Percentiles rank a stretch among this genome's conserved stretches.
These are phyloP conservation scores for Onthophagus taurus DNA, from an alignment of 1,140 invertebrate genomes.

Conservation along the genomic window DNA sequence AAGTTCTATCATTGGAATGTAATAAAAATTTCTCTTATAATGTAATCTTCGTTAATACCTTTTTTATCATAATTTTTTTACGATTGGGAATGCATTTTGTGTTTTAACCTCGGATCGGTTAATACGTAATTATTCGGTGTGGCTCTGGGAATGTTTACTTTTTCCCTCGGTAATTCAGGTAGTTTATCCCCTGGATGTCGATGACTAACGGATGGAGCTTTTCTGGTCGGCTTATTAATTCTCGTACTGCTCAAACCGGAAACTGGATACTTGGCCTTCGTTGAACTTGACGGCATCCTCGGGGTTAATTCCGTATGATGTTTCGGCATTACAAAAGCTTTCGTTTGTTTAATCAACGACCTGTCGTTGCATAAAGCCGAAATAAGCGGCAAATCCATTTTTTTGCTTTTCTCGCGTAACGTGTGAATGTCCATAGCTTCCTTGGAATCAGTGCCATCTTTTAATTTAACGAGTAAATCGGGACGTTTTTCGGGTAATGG, in stretches of 20 bases:
- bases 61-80: too few relatives aligned
- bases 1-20: not conserved
- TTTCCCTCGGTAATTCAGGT: constrained; percentile 34
- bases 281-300: constrained; percentile 21
- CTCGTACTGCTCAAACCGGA: constrained; percentile 50
- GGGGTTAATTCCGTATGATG: constrained; percentile 36
- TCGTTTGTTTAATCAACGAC: constrained; percentile 74
- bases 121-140: constrained; percentile 37
- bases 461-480: constrained; percentile 9
- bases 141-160: constrained; percentile 22
- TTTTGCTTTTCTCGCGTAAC: constrained; percentile 75
- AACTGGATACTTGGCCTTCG: constrained; percentile 48
- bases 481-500: constrained; percentile 31
- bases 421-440: constrained; percentile 59
- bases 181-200: constrained; percentile 51
- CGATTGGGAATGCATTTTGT: constrained; percentile 35
- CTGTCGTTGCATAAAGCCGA: constrained; percentile 83
- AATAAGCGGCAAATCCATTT: constrained; percentile 78
- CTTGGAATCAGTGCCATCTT: not conserved
- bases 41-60: not conserved
- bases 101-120: constrained; percentile 32
- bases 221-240: constrained; percentile 47
- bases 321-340: constrained; percentile 67
- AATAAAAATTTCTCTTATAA: not conserved
- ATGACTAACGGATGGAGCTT: constrained; percentile 44